Evolutionary conservation across 37 sponge, comb jelly and placozoan genomes (phyloP), one percentile per base, ranked within the genome.

Genomic region (Aplysina aerophoba): DNA sequence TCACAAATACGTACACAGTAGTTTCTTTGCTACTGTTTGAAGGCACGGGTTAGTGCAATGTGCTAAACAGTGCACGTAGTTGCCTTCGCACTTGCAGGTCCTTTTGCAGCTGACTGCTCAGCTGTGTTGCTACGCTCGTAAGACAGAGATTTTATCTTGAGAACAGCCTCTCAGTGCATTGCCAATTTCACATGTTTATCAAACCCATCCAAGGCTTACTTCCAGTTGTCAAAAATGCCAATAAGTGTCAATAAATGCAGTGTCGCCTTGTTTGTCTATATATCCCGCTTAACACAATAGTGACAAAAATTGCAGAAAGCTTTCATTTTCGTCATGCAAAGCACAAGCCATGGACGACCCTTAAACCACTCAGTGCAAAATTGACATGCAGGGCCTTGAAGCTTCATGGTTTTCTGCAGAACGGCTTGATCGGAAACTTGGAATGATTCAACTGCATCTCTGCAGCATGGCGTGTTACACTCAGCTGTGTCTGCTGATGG

Each of bases 211-310:
- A 36, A n/a, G 58, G 77, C 75, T 57, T 69, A 73, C 40, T 85
- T 85, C 85, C 85, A 85, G 40, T 85, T 85, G 4, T 85, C 85
- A 28, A n/a, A n/a, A n/a, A n/a, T n/a, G n/a, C n/a, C 73, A 85
- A 56, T 75, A 60, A 55, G 27, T n/a, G 53, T 13, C 19, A 59
- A 74, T 58, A 25, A 85, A 73, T 58, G 85, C 59, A 55, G 17
- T 59, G 17, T 73, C 77, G 17, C 85, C 77, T 35, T 57, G 38
- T 54, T 85, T 74, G 24, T 64, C 25, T 15, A 85, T 25, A 85
- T 28, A 0, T 13, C 15, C 61, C 58, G 53, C 30, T 57, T 66
- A 73, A 24, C 19, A 31, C 75, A 85, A 59, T 84, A 56, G 27
- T 25, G 60, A 58, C 59, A 73, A 39, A 58, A 20, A 35, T 15